Conservation (phyloP, 1,140 invertebrate genomes). For the Chlorops oryzae region DNA sequence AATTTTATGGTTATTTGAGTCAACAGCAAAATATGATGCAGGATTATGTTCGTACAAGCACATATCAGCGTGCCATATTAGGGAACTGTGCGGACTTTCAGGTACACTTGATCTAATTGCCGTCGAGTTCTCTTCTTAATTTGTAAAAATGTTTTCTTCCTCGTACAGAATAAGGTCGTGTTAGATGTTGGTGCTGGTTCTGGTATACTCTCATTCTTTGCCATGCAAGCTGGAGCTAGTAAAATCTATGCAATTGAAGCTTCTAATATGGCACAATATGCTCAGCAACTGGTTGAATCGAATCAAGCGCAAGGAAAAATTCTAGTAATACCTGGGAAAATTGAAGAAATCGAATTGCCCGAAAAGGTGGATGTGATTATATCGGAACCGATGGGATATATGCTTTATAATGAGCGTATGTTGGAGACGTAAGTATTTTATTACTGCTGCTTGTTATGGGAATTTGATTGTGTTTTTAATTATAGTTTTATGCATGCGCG, state of each 20-base stretch:
- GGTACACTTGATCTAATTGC: conserved; percentile 29
- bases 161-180: conserved; percentile 71
- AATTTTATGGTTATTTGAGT: conserved; percentile 98
- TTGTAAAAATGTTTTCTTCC: conserved; percentile 1
- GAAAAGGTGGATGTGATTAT: conserved; percentile 96
- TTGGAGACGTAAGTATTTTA: conserved; percentile 98
- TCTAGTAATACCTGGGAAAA: conserved; percentile 92
- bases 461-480: too few species aligned
- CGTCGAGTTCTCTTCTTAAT: neutral
- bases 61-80: conserved; percentile 95
- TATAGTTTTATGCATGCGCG: conserved; percentile 96
- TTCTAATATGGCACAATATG: conserved; percentile 96
- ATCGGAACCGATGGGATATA: conserved; percentile 99
- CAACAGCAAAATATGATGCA: conserved; percentile 99
- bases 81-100: conserved; percentile 90
- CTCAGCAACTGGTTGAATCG: conserved; percentile 82
- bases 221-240: conserved; percentile 91
- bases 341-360: conserved; percentile 94
- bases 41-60: conserved; percentile 96
- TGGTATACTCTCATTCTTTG: conserved; percentile 98
- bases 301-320: conserved; percentile 86
- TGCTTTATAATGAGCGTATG: conserved; percentile 99
- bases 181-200: conserved; percentile 96
- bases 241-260: conserved; percentile 98
- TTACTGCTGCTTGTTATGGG: too few species aligned